Base-by-base conservation (phyloP, 2,797 vertebrate genomes). In the Oreonectes daqikongensis region DNA sequence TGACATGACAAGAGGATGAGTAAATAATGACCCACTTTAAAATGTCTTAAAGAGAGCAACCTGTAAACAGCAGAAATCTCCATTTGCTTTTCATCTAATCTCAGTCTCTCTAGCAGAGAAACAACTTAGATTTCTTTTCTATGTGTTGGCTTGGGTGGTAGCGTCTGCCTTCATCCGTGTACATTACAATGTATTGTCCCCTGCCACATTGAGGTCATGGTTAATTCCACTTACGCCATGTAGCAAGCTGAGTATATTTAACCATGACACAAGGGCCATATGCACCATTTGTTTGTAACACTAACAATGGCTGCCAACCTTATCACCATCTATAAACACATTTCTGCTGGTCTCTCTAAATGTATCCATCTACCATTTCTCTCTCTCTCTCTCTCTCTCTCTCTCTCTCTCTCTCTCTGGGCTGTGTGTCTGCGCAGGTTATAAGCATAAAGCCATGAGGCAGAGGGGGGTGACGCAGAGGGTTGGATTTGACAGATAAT, bases 281-380 rank as follows among this genome's bases (percentile, higher is more conserved):
- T 50, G 64, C 22, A 35, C 55, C 32, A 55, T 73, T 72, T 83
- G 84, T 85, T 83, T 85, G 79, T 78, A 78, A 78, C 69, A 74
- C 53, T 73, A 85, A 83, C 84, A 83, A 77, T 76, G 69, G 48
- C 74, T 61, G 59, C 81, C 66, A 55, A 63, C 63, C 72, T 75
- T 81, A 81, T 69, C 40, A 26, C 60, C 17, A 61, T 75, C 72
- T 78, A 72, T 79, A 68, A 75, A 66, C 59, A 82, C 46, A 44
- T 74, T 79, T 77, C 78, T 26, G 44, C 55, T 77, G 30, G 20
- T 20, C 8, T 65, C 79, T 69, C 75, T 79, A 60, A 64, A 77
- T 82, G 66, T 80, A 72, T 63, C 67, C 26, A 48, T 71, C 42
- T 15, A 71, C 57, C 40, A 75, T 78, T 67, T 80, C 75, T 10